phyloP scores from a whole-genome alignment of 2,113 vertebrate species.

The Cichladusa arquata region DNA sequence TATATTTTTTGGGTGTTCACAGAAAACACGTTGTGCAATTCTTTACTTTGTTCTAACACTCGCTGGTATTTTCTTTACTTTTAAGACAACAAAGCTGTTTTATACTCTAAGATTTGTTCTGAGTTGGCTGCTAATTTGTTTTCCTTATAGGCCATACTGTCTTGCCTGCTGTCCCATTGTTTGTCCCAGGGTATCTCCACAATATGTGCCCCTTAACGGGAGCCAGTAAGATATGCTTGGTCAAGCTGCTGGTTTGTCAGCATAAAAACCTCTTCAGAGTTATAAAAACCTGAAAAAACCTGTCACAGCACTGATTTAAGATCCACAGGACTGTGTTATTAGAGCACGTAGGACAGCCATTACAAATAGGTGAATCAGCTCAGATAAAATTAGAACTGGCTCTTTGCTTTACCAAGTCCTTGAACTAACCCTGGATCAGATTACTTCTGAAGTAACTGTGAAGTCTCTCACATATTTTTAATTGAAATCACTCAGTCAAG shows the following conservation, averaged over 20 bases:
- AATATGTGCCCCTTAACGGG: not conserved
- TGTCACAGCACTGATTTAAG: not conserved
- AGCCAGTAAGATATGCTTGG: not conserved
- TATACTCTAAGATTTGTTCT: not conserved
- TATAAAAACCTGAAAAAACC: not conserved
- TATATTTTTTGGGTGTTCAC: not conserved
- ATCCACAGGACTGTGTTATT: not conserved
- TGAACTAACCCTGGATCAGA: slow-evolving; percentile 44
- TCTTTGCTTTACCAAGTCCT: slow-evolving; percentile 41
- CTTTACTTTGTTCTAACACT: not conserved
- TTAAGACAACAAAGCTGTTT: not conserved
- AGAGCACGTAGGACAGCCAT: not conserved
- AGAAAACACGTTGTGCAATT: not conserved
- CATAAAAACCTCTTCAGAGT: not conserved
- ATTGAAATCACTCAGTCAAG: not conserved
- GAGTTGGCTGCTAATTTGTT: not conserved
- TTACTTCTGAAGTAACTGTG: not conserved
- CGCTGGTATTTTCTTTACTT: not conserved
- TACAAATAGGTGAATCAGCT: not conserved
- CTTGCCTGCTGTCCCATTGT: not conserved
- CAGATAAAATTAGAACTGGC: slow-evolving; percentile 25
- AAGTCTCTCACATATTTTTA: not conserved
- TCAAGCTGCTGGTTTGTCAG: not conserved
- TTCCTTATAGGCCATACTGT: not conserved
- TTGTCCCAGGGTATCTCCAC: not conserved